Base-by-base conservation (phyloP, 1,140 invertebrate species). In the Littorina saxatilis region DNA sequence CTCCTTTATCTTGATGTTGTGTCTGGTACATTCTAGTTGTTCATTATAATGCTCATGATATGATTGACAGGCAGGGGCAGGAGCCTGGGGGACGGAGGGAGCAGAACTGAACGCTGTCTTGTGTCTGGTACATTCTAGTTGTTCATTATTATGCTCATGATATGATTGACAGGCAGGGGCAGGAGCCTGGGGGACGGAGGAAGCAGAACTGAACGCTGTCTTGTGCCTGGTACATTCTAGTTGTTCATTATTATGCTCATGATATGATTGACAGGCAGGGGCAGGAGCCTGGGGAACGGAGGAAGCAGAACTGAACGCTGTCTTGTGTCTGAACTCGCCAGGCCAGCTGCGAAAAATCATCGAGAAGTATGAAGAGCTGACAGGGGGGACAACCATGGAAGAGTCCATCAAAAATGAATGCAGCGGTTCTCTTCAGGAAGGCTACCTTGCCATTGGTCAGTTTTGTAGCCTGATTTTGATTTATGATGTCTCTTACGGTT, bases 201-300 rank as follows among this genome's bases (percentile, higher is more conserved):
- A 96, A 91, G 94, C 95, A 84, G 93, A 95, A 9, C 95, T 96
- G 88, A 95, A 95, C 83, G 93, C 94, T 79, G 94, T 96, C 79
- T 90, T 96, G 80, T 94, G 94, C 7, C 94, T 95, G 86, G n/a
- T n/a, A n/a, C n/a, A n/a, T n/a, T n/a, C n/a, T n/a, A n/a, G n/a
- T n/a, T n/a, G n/a, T n/a, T n/a, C n/a, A n/a, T n/a, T n/a, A n/a
- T n/a, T n/a, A n/a, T n/a, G n/a, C n/a, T n/a, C n/a, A n/a, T n/a
- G n/a, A n/a, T n/a, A n/a, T n/a, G n/a, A n/a, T n/a, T n/a, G n/a
- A 23, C 80, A 92, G 89, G 91, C 89, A 73, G 91, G 90, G n/a
- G 87, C 88, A 29, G 86, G 80, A 63, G 94, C 94, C 89, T 93
- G 95, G 84, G 96, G 96, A 39, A 96, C 95, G 13, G 94, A 95